Conservation (phyloP, 35 echinoderm and acorn worm genomes). For the Eucidaris tribuloides region DNA sequence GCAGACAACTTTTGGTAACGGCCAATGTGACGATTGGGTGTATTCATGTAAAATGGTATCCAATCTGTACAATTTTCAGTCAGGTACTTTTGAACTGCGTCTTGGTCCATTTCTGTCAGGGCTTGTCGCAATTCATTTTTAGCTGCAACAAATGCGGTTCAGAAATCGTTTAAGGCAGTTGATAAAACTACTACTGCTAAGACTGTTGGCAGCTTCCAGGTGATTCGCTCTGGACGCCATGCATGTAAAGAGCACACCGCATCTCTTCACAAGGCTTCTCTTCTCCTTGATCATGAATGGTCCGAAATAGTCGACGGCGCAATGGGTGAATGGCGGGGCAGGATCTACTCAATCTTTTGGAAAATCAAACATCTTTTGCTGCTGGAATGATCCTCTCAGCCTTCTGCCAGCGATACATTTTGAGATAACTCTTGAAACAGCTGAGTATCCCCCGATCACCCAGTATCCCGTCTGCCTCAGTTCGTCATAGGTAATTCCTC, state of each 20-base stretch:
- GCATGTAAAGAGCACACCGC: constrained; percentile 55
- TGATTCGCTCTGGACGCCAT: constrained; percentile 17
- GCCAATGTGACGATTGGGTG: no score
- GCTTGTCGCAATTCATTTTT: constrained; percentile 41
- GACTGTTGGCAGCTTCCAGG: background rate
- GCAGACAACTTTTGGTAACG: no score
- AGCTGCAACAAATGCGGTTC: constrained; percentile 56
- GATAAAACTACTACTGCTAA: background rate
- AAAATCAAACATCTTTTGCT: constrained; percentile 52
- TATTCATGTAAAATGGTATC: constrained; percentile 49
- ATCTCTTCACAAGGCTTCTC: constrained; percentile 13
- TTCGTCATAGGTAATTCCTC: background rate
- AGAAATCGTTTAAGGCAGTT: background rate
- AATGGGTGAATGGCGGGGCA: background rate
- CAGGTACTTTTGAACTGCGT: constrained; percentile 3
- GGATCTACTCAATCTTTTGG: background rate
- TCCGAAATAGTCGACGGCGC: constrained; percentile 43
- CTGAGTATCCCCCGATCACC: background rate
- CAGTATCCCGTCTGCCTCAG: background rate
- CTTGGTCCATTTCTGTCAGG: constrained; percentile 39
- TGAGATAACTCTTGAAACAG: background rate
- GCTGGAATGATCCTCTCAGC: background rate
- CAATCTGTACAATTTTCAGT: background rate
- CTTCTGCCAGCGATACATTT: constrained; percentile 2
- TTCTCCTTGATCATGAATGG: constrained; percentile 42